A percentile compares a stretch with the other conserved stretches of the same genome.
Conservation (phyloP, 1,140 invertebrate genomes). For the Trachymyrmex septentrionalis region DNA sequence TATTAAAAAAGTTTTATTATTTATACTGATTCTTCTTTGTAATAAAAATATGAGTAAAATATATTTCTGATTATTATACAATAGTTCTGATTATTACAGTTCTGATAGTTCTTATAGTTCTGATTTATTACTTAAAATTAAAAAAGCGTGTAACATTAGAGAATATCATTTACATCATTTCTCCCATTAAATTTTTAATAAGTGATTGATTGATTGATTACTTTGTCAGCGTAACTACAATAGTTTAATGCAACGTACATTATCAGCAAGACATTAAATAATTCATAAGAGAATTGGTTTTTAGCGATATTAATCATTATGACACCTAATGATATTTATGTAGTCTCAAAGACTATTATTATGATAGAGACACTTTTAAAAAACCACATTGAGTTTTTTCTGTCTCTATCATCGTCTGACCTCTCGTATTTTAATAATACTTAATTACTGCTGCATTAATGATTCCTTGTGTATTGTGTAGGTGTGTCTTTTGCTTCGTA, state of each 20-base stretch:
- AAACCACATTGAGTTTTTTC: background rate
- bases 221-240: background rate
- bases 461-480: conserved; percentile 28
- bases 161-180: background rate
- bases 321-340: conserved; percentile 9
- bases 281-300: conserved; percentile 6
- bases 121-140: background rate
- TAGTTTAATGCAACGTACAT: background rate
- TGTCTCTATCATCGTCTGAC: background rate
- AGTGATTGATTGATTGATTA: background rate
- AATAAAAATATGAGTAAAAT: background rate
- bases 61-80: background rate
- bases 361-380: background rate
- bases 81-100: background rate
- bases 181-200: background rate
- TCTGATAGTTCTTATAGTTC: no score
- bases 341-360: background rate
- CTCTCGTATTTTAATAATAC: conserved; percentile 19
- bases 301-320: background rate
- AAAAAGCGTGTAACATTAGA: background rate
- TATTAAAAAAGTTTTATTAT: background rate
- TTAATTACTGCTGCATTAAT: conserved; percentile 43
- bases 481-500: conserved; percentile 26
- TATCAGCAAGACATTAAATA: background rate
- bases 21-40: background rate